These are phyloP conservation scores for Cyrtorhinus lividipennis DNA, from an alignment of 1,140 invertebrate genomes.

Conservation along the genomic window DNA sequence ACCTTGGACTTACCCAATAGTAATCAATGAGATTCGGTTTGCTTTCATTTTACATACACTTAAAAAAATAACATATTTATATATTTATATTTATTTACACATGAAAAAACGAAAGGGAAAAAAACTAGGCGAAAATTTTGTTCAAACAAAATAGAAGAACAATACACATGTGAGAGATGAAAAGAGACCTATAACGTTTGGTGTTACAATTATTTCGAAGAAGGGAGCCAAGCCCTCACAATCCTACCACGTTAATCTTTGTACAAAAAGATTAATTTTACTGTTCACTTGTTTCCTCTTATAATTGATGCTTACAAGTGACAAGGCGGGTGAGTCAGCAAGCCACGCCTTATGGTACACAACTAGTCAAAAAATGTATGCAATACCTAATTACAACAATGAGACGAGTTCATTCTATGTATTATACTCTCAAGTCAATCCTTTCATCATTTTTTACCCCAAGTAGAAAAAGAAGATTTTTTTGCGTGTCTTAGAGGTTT, in stretches of 20 bases:
- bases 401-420: too few relatives aligned
- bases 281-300: too few relatives aligned
- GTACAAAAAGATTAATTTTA: background rate
- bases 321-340: too few relatives aligned
- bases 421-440: too few relatives aligned
- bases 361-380: too few relatives aligned
- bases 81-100: conserved; percentile 8
- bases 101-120: background rate
- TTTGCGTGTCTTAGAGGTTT: too few relatives aligned
- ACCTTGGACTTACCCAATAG: background rate
- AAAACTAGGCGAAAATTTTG: background rate
- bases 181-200: background rate
- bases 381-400: too few relatives aligned
- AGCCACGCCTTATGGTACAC: too few relatives aligned
- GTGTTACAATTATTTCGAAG: background rate
- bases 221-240: background rate
- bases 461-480: too few relatives aligned
- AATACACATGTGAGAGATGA: background rate
- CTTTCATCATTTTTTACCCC: too few relatives aligned
- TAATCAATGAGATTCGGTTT: conserved; percentile 1
- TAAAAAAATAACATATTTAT: conserved; percentile 5
- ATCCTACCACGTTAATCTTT: background rate
- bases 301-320: too few relatives aligned
- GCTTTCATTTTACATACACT: background rate
- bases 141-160: too few relatives aligned